phyloP scores from a whole-genome alignment of 2,113 vertebrate genomes.

The Corythornis cristatus region DNA sequence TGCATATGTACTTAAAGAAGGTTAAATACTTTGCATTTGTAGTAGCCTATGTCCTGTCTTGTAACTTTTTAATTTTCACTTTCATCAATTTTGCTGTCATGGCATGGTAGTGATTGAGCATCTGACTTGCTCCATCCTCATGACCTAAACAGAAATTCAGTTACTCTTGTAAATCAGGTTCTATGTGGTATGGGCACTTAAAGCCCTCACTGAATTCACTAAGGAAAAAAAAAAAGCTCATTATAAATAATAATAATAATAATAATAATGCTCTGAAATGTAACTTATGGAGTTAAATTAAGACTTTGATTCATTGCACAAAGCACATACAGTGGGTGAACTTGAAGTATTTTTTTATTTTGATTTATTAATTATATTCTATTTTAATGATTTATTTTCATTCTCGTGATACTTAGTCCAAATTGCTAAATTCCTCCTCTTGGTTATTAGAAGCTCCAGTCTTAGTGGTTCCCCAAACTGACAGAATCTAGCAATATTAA shows the following conservation, averaged over 20 bases:
- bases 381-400: neutral
- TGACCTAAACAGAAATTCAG: neutral
- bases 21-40: neutral
- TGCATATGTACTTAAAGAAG: accelerated
- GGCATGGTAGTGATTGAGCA: neutral
- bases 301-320: neutral
- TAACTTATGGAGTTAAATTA: neutral
- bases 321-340: neutral
- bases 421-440: neutral
- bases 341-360: neutral
- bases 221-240: neutral
- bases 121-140: neutral
- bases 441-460: neutral
- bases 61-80: neutral
- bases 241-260: neutral
- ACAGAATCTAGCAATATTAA: neutral
- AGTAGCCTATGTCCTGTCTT: neutral
- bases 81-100: neutral
- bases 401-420: neutral
- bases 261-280: neutral
- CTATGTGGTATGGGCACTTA: neutral
- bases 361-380: neutral
- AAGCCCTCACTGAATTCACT: neutral
- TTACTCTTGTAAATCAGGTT: neutral
- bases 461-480: neutral